Base-by-base conservation (phyloP, 2,888 invertebrate species). In the Sericinus montela region DNA sequence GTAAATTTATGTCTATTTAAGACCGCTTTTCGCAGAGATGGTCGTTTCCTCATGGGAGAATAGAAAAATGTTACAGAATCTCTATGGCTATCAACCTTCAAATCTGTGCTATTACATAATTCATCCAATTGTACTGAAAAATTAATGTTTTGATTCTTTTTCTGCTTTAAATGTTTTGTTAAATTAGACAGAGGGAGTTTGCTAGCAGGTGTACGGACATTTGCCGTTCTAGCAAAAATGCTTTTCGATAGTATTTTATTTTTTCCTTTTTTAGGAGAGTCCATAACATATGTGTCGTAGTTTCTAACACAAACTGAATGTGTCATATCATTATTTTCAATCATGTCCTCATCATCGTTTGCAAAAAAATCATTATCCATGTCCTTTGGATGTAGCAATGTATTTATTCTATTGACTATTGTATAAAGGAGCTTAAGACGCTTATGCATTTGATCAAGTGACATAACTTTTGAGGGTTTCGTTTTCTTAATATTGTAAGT, bases 341-440 rank as follows among this genome's bases (percentile, higher is more conserved):
- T 65, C 3, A 69, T 71, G 1, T 57, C 47, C 5, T 56, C 58
- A 9, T 70, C 70, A 15, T 78, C 74, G 8, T 25, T 25, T 23
- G 63, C 70, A 48, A 80, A 75, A 3, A 76, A 66, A 1, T 83
- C 78, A 1, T 84, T 80, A 1, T 84, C 80, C 23, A 69, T 71
- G n/a, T 84, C 81, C 45, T 73, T 75, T 0, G 85, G 85, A 45
- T 74, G 72, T 1, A 81, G 62, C 23, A 87, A 34, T 1, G 55
- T 45, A 41, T 80, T 74, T 8, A 87, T 83, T 67, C 72, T 72
- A 13, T 64, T 74, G 0, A 86, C 66, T 40, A 87, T 52, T 0
- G 85, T 85, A 56, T 80, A 85, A 0, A 87, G 60, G 0, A 88
- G 72, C 61, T 83, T 85, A 1, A 87, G 51, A 1, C 88, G 69